Conservation (phyloP, 2,888 invertebrate genomes). For the Cremastinae sp. region DNA sequence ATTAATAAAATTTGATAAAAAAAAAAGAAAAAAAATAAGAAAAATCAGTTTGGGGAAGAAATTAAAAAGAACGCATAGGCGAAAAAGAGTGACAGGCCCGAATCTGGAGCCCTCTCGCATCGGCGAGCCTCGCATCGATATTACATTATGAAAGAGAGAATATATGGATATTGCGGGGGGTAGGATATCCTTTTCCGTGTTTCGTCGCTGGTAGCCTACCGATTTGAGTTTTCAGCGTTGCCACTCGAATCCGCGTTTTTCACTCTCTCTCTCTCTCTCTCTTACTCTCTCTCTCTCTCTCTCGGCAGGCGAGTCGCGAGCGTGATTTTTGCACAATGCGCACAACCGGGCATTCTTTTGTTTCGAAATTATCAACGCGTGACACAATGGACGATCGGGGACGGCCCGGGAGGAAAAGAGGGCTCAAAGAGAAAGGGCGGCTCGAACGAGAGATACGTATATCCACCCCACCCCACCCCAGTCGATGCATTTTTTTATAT, state of each 20-base stretch:
- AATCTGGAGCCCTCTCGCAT: too few relatives aligned
- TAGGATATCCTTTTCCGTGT: constrained; percentile 51
- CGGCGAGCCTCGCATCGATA: neutral
- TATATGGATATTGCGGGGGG: constrained; percentile 20
- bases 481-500: constrained; percentile 1
- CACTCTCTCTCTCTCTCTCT: too few relatives aligned
- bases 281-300: constrained; percentile 19
- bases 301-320: constrained; percentile 11
- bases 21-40: too few relatives aligned
- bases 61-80: too few relatives aligned
- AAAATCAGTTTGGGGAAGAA: too few relatives aligned
- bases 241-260: constrained; percentile 43
- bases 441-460: constrained; percentile 57
- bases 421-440: constrained; percentile 47
- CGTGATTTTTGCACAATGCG: constrained; percentile 77
- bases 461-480: constrained; percentile 53
- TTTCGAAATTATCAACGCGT: constrained; percentile 80
- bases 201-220: constrained; percentile 23
- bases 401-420: constrained; percentile 25
- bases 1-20: too few relatives aligned
- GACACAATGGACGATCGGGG: constrained; percentile 70
- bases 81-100: too few relatives aligned
- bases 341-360: constrained; percentile 72
- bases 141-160: constrained; percentile 26
- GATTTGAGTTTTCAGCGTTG: constrained; percentile 15